Conservation (phyloP, 1,140 invertebrate species). For the Lucilia cuprina region DNA sequence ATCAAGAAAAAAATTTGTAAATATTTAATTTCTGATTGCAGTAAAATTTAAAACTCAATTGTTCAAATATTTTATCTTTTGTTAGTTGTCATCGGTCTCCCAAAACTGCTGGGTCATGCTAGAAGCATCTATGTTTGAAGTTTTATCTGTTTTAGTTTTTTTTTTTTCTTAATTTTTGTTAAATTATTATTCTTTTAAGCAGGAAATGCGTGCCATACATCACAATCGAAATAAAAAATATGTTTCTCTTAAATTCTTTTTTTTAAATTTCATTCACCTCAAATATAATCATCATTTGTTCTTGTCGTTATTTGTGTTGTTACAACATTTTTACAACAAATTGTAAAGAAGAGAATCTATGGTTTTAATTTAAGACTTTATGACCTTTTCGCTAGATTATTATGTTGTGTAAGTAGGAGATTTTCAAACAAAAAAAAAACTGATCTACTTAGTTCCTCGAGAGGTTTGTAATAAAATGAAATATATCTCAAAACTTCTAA, state of each 20-base stretch:
- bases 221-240: neutral
- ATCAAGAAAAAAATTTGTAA: too few relatives aligned
- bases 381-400: neutral
- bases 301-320: neutral
- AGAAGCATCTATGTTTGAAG: neutral
- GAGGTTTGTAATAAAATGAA: neutral
- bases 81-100: too few relatives aligned
- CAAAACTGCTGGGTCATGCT: neutral
- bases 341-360: neutral
- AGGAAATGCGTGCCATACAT: constrained; percentile 34
- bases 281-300: neutral
- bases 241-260: constrained; percentile 2
- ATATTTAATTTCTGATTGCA: too few relatives aligned
- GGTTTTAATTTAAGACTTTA: neutral
- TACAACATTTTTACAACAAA: neutral
- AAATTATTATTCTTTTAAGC: neutral
- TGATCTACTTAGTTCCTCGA: neutral
- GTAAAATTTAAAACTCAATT: too few relatives aligned
- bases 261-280: neutral
- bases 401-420: neutral
- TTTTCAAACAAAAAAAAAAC: neutral
- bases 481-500: too few relatives aligned
- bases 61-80: too few relatives aligned
- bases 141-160: constrained; percentile 16
- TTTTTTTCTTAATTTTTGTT: neutral